Evolutionary conservation across 2,888 invertebrate genomes (phyloP), one percentile per base, ranked within the genome.

Genomic region (Drosophila neonasuta): DNA sequence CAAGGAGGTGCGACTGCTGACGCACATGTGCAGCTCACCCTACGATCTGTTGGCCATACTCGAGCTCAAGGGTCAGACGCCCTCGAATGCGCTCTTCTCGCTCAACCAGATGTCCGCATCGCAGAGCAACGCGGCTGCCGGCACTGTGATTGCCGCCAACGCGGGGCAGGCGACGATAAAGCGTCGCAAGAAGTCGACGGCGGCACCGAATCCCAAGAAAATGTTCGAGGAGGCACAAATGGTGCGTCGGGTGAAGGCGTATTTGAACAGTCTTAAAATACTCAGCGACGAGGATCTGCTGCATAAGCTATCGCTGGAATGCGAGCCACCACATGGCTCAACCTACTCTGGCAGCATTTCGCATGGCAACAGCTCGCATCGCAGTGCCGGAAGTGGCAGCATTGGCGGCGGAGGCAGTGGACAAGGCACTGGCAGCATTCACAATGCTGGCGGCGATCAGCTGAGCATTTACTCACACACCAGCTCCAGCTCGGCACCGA

Each of bases 171-270:
- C 97, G 0, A 97, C 97, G 2, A 97, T 97, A 0, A 97, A 97
- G 89, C 92, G 97, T 79, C 93, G 97, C 79, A 97, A 97, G 91
- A 96, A 97, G 89, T 95, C 97, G 0, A 94, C 96, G 32, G 95
- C 97, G 30, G 96, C 97, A 4, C 97, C 97, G 1, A 98, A 99
- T 91, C 97, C 97, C 55, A 98, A 98, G 92, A 98, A 98, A 91
- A 98, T 99, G 98, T 99, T 97, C 91, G 99, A 99, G 91, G 98
- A 99, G 92, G 98, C 99, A 32, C 97, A 99, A 92, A 99, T 99
- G 99, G 98, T 98, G 60, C 93, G 99, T 32, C 93, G 98, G 61
- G 99, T 99, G 5, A 98, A 99, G 90, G 96, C 99, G 2, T 99
- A 99, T 92, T 93, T 99, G 66, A 95, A 96, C 77, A 96, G 97